Base-by-base conservation (phyloP, 2,113 vertebrate species). In the Neolamprologus brichardi region DNA sequence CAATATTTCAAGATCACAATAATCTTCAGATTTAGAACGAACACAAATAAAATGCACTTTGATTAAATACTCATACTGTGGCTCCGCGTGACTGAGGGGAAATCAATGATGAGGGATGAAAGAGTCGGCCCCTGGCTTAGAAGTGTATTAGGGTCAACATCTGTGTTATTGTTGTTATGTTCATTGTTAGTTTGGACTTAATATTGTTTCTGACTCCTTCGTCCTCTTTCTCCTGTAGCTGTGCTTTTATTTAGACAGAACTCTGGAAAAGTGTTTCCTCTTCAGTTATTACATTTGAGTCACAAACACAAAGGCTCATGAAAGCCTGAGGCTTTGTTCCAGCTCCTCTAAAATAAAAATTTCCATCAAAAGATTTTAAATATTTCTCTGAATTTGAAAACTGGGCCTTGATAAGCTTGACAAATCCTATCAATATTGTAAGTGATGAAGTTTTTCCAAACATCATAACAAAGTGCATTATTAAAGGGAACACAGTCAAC, bases 311-410 rank as follows among this genome's bases (percentile, higher is more conserved):
- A 72, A 72, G 39, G 67, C 13, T 15, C 20, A 4, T 17, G 37
- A 44, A 72, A 72, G 67, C 67, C 32, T 0, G 67, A 44, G 20
- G 67, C 37, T 72, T 72, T 72, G 20, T 72, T 44, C 23, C 20
- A 72, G 37, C 67, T 23, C 13, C 39, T 15, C 37, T 72, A 72
- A 72, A 44, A 44, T 44, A 72, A 44, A 25, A 44, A 72, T 44
- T 72, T 44, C 67, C 67, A 44, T 44, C 67, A 72, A 46, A 46
- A 44, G 20, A 72, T 25, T 7, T 72, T 72, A 72, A 72, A 72
- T 23, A 25, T 72, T 72, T 28, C 39, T 72, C 67, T 44, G 20
- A 44, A 44, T 44, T 14, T 28, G 39, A 72, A 72, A 72, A 28
- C 20, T 72, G 41, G 39, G 39, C 14, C 20, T 72, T 28, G 20